Base-by-base conservation (phyloP, 92 coral and sea anemone genomes). In the Epizoanthus fatuus region DNA sequence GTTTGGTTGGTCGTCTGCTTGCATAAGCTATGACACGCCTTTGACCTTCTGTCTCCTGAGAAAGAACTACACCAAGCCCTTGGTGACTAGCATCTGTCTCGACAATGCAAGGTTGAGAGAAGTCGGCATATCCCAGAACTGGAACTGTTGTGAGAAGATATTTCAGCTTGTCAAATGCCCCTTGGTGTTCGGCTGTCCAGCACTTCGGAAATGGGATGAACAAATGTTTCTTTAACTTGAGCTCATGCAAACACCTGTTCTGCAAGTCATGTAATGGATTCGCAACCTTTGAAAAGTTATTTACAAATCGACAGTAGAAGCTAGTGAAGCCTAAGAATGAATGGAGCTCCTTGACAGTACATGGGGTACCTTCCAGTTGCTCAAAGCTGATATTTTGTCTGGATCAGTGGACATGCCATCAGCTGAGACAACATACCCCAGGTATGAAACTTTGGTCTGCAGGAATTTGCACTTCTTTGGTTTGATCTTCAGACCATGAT, bases 111-210 rank as follows among this genome's bases (percentile, higher is more conserved):
- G 86, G 78, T 52, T 81, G 22, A 37, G 67, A 66, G 37, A 67
- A 81, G 49, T 81, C 86, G 0, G 86, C 86, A 53, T 81, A 81
- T 22, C 86, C 86, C 20, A 81, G 47, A 6, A 68, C 86, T 29
- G 86, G 78, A 3, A 66, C 86, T 37, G 66, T 81, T 38, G 86
- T 81, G 7, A 81, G 47, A 13, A 51, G 58, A 5, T 54, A 37
- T 19, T 81, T 81, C 10, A 81, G 78, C 63, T 17, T 68, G 11
- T 81, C 78, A 40, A 81, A 68, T 7, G 79, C 86, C 29, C 8
- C 19, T 32, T 81, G 86, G 45, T 66, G 64, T 25, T 14, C 60
- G 17, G 15, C 22, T 9, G 12, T 51, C 86, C 86, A 81, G 9
- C 86, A 63, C 65, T 81, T 68, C 15, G 77, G 38, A 65, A 81